Conservation (phyloP, 1,140 invertebrate species). For the Ceratosolen solmsi region DNA sequence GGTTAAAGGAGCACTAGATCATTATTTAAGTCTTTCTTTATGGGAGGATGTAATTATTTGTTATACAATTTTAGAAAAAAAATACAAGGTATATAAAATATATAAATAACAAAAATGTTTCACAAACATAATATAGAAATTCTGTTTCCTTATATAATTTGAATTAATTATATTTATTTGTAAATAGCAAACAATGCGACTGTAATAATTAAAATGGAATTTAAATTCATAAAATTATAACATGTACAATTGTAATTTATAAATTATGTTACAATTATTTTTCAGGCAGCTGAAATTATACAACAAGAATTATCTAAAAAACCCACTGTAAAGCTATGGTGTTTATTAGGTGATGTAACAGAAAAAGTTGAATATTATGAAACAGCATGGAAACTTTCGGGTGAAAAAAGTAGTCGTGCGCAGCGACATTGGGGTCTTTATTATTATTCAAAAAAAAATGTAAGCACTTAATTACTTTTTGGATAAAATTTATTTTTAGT, state of each 20-base stretch:
- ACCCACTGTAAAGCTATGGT: conserved; percentile 90
- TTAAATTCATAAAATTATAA: too few relatives aligned
- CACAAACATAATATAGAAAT: not conserved
- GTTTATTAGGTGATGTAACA: conserved; percentile 89
- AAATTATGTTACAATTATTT: too few relatives aligned
- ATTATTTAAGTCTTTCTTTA: conserved; percentile 85
- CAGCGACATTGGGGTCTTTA: conserved; percentile 89
- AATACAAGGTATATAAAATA: conserved; percentile 80
- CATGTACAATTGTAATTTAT: too few relatives aligned
- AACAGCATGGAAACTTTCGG: conserved; percentile 92
- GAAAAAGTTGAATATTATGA: conserved; percentile 82
- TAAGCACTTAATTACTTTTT: conserved; percentile 51
- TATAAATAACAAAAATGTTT: not conserved
- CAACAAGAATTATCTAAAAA: conserved; percentile 85
- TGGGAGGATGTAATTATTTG: conserved; percentile 96
- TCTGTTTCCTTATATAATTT: not conserved
- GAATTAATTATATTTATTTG: conserved; percentile 7
- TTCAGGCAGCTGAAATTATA: conserved; percentile 92
- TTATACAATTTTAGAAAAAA: conserved; percentile 86
- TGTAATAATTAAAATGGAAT: too few relatives aligned
- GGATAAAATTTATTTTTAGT: not conserved
- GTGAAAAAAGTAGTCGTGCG: conserved; percentile 83
- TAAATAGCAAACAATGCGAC: too few relatives aligned
- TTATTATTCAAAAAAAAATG: conserved; percentile 81
- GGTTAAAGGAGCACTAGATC: conserved; percentile 88